Base-by-base conservation (phyloP, 2,888 invertebrate genomes). In the Harpalus rufipes region DNA sequence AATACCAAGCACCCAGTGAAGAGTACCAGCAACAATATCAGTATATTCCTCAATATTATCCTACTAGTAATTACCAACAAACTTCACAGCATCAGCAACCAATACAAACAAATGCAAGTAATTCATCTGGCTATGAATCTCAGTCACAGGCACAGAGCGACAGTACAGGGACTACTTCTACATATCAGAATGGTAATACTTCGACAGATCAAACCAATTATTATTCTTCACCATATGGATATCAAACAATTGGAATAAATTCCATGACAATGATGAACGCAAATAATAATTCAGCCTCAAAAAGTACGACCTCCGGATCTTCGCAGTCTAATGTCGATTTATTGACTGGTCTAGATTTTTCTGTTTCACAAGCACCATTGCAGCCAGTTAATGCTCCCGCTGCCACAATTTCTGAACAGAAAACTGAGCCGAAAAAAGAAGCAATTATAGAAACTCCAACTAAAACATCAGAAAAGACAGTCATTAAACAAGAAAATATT, bases 331-430 rank as follows among this genome's bases (percentile, higher is more conserved):
- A 94, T 82, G 92, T 95, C 76, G 97, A 97, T 91, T 91, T 97
- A 44, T 90, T 97, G 7, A 94, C 96, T 0, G 96, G 95, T 76
- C 93, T 97, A 68, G 96, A 96, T 89, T 95, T 96, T 87, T 93
- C 94, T 10, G 93, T 95, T 12, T 93, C 93, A 88, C 94, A 94
- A 87, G 93, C 93, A 65, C 95, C 95, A 1, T 90, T 95, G 58
- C 92, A 93, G 87, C 95, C 95, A 0, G 74, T 65, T 58, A 79
- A 76, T 68, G 84, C 18, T n/a, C 32, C 78, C 44, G 59, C 85
- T 81, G 78, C 80, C n/a, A 78, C 86, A 79, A 25, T 72, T 18
- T 83, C 63, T 14, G 84, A 83, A 85, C 44, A 83, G 25, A 86
- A 74, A 74, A 4, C 86, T 86, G 81, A 81, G 84, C 65, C 84